Evolutionary conservation across 2,888 invertebrate species (phyloP).

Genomic region (Mythimna impura): DNA sequence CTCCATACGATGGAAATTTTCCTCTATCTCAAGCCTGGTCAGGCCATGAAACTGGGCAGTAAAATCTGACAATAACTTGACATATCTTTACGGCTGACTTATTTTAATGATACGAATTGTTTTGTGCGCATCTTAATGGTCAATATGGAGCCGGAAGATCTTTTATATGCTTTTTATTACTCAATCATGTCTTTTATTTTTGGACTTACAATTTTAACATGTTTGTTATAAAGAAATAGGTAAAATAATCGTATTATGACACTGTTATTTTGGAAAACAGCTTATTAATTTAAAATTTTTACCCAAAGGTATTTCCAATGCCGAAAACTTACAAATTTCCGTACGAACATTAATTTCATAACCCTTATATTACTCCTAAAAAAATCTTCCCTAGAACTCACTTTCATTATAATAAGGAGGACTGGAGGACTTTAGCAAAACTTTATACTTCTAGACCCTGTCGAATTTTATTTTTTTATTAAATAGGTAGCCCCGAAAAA

Average conservation of each 20-base stretch:
- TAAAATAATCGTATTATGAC: neutral
- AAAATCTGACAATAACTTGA: conserved; percentile 52
- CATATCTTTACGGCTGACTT: conserved; percentile 51
- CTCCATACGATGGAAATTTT: conserved; percentile 26
- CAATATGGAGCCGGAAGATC: conserved; percentile 40
- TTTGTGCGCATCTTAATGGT: conserved; percentile 42
- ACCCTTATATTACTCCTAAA: too few relatives aligned
- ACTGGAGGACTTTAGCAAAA: too few relatives aligned
- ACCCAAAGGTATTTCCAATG: neutral
- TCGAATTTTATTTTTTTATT: too few relatives aligned
- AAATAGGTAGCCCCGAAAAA: too few relatives aligned
- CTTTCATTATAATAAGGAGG: too few relatives aligned
- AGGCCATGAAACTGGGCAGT: conserved; percentile 34
- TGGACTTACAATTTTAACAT: neutral
- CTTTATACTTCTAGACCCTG: too few relatives aligned
- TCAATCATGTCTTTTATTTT: conserved; percentile 42
- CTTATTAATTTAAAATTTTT: neutral
- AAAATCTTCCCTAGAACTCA: too few relatives aligned
- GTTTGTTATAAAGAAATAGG: neutral
- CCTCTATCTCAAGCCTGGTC: conserved; percentile 12
- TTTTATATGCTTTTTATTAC: conserved; percentile 50
- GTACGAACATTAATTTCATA: too few relatives aligned
- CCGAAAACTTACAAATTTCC: neutral
- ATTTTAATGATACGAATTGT: conserved; percentile 57
- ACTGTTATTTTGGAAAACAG: neutral